Base-by-base conservation (phyloP, 2,888 invertebrate genomes). In the Leptogaster cylindrica region DNA sequence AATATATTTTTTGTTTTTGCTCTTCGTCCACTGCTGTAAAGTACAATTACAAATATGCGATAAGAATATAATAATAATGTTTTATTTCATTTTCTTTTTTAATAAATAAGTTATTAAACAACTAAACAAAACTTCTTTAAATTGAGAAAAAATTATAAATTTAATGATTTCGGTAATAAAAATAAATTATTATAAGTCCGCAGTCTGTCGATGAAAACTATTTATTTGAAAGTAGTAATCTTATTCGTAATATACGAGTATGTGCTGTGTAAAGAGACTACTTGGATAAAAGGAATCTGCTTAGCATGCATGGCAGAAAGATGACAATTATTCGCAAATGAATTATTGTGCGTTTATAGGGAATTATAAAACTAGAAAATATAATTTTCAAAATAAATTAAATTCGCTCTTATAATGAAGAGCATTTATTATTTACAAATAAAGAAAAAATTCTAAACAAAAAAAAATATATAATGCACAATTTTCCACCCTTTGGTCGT, bases 21-120 rank as follows among this genome's bases (percentile, higher is more conserved):
- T 64, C 16, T 66, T 39, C 66, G 46, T 64, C 50, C 58, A 64
- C 67, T 64, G 44, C 44, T 67, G 67, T 69, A 69, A 70, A 68
- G 63, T 68, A 70, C 70, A 70, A 65, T 68, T 70, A 69, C 66
- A 69, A 68, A 66, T 70, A 68, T 68, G 63, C 66, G 66, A 70
- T 68, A 70, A 69, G 69, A 69, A 68, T 70, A 70, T 65, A 70
- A 66, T 70, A 61, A 66, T 70, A 65, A 63, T 65, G 48, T 41
- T 65, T 61, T 28, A 16, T 44, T 65, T n/a, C n/a, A n/a, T n/a
- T 61, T 25, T 27, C 20, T 6, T 12, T 44, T 50, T n/a, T 65
- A 65, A 52, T 65, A 65, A 65, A 65, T 65, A 65, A 65, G 31
- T 65, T 28, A 65, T 65, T 39, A 65, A 65, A 51, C 51, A 65